phyloP scores from a whole-genome alignment of 2,888 invertebrate genomes.

The Agrilus cyanescens region DNA sequence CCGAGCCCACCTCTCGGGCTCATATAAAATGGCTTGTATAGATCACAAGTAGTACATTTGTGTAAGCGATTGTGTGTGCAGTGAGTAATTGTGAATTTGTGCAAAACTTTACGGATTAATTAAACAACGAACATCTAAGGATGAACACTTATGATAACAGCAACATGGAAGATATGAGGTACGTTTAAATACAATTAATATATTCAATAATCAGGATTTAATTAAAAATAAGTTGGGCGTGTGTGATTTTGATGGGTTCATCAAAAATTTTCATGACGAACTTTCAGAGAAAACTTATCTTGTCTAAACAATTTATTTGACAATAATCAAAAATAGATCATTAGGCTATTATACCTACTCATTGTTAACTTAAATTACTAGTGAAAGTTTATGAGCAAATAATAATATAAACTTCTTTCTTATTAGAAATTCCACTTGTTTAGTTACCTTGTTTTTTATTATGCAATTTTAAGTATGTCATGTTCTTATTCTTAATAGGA shows the following conservation, averaged over 20 bases:
- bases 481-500: too few relatives aligned
- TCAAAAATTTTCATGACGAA: neutral
- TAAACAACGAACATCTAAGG: slow-evolving; percentile 6
- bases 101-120: slow-evolving; percentile 7
- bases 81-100: slow-evolving; percentile 12
- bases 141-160: slow-evolving; percentile 23
- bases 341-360: too few relatives aligned
- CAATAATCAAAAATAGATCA: too few relatives aligned
- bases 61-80: slow-evolving; percentile 8
- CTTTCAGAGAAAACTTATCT: too few relatives aligned
- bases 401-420: neutral
- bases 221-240: neutral
- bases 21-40: slow-evolving; percentile 17
- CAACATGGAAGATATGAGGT: slow-evolving; percentile 26
- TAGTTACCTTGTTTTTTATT: slow-evolving; percentile 11
- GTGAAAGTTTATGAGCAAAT: slow-evolving; percentile 5
- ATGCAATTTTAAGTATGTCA: slow-evolving; percentile 23
- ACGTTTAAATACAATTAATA: slow-evolving; percentile 3
- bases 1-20: slow-evolving; percentile 10
- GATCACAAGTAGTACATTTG: neutral
- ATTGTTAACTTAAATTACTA: slow-evolving; percentile 4
- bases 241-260: slow-evolving; percentile 1
- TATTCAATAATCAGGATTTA: neutral
- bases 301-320: too few relatives aligned
- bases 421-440: slow-evolving; percentile 15